Conservation (phyloP, 2,888 invertebrate genomes). For the Syrista parreyssii region DNA sequence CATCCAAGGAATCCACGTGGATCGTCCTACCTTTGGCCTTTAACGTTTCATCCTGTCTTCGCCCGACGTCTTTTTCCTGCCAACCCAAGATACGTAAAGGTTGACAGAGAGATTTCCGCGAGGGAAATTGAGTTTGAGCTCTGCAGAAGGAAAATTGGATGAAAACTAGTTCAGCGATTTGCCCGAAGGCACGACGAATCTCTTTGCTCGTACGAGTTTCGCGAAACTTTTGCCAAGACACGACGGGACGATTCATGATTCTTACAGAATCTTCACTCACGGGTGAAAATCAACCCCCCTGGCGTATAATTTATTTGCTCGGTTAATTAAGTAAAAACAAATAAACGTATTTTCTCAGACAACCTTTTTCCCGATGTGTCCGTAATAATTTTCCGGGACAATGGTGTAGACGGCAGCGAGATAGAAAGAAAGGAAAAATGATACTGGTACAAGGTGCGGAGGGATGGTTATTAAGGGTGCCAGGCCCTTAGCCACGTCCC, state of each 20-base stretch:
- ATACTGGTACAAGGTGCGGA: neutral
- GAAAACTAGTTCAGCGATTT: neutral
- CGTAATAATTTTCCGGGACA: neutral
- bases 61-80: neutral
- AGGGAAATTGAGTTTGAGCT: neutral
- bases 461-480: neutral
- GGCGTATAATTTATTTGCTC: neutral
- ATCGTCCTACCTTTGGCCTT: neutral
- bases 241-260: neutral
- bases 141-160: neutral
- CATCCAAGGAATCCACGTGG: neutral
- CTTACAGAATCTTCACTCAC: neutral
- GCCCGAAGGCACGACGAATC: neutral
- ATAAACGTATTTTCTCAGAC: neutral
- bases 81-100: neutral
- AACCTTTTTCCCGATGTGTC: neutral
- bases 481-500: slow-evolving; percentile 2
- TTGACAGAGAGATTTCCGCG: neutral
- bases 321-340: neutral
- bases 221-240: neutral
- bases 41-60: neutral
- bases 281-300: neutral
- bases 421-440: neutral
- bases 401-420: neutral
- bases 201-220: neutral